phyloP scores from a whole-genome alignment of 2,888 invertebrate genomes.

The Electrophaes corylata region DNA sequence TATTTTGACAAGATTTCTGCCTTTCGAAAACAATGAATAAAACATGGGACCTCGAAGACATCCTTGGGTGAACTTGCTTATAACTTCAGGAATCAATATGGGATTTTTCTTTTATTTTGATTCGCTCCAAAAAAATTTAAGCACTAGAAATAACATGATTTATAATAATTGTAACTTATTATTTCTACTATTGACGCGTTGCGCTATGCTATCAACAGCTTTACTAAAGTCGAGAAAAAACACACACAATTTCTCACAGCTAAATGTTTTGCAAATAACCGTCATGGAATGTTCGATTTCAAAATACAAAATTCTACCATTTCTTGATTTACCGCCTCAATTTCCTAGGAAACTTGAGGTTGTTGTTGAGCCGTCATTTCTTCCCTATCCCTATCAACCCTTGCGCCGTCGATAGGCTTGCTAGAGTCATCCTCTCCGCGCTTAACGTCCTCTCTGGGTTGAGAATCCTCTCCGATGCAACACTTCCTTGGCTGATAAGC shows the following conservation, averaged over 20 bases:
- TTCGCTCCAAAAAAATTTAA: too few species aligned
- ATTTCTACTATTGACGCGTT: neutral
- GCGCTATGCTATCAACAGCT: conserved; percentile 6
- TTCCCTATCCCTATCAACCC: conserved; percentile 74
- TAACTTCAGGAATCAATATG: neutral
- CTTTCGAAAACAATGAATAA: conserved; percentile 8
- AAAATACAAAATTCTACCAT: conserved; percentile 7
- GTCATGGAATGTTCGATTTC: conserved; percentile 4
- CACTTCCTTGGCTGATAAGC: conserved; percentile 26
- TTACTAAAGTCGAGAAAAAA: conserved; percentile 2
- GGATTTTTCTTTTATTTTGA: neutral
- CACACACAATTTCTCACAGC: neutral
- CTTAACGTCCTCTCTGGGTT: conserved; percentile 52
- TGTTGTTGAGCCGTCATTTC: conserved; percentile 78
- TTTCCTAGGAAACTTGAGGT: conserved; percentile 63
- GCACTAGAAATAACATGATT: too few species aligned
- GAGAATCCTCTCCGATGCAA: conserved; percentile 52
- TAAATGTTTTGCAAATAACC: neutral
- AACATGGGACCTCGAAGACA: neutral
- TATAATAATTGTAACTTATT: too few species aligned
- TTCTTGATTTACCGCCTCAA: conserved; percentile 56
- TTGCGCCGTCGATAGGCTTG: conserved; percentile 70
- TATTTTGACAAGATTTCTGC: conserved; percentile 1
- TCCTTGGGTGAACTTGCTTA: neutral
- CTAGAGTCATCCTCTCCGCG: conserved; percentile 67